phyloP scores from a whole-genome alignment of 2,113 vertebrate species.

The Dasyurus viverrinus region DNA sequence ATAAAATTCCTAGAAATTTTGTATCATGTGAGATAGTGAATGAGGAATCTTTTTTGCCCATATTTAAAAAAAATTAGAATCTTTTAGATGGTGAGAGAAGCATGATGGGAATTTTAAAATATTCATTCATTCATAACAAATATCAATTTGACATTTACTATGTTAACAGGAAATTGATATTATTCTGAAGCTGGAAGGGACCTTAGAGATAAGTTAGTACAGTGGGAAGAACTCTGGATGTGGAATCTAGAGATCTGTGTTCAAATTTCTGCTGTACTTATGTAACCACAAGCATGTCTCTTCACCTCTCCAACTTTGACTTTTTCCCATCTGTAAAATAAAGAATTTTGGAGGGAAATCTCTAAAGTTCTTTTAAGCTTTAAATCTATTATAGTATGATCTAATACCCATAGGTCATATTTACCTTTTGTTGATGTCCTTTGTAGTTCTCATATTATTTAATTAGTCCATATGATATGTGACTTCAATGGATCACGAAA shows the following conservation, averaged over 20 bases:
- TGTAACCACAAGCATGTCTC: not conserved
- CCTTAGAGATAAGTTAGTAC: not conserved
- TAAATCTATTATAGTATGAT: not conserved
- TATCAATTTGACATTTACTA: not conserved
- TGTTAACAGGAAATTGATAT: not conserved
- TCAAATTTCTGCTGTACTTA: not conserved
- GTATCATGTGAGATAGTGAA: not conserved
- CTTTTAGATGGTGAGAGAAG: not conserved
- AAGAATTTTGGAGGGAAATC: not conserved
- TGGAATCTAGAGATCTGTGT: not conserved
- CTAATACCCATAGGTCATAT: not conserved
- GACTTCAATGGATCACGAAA: not conserved
- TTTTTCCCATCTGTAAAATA: not conserved
- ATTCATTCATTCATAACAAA: not conserved
- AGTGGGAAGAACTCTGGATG: not conserved
- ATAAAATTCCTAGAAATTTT: too few relatives aligned
- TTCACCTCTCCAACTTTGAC: not conserved
- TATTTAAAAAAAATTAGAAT: not conserved
- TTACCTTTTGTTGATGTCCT: not conserved
- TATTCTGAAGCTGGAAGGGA: not conserved
- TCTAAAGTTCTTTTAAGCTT: not conserved
- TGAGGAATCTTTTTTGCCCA: not conserved
- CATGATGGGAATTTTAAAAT: not conserved
- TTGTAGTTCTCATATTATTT: not conserved
- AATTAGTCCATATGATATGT: not conserved